Conservation (phyloP, 2,888 invertebrate genomes). For the Aleiodes testaceus region DNA sequence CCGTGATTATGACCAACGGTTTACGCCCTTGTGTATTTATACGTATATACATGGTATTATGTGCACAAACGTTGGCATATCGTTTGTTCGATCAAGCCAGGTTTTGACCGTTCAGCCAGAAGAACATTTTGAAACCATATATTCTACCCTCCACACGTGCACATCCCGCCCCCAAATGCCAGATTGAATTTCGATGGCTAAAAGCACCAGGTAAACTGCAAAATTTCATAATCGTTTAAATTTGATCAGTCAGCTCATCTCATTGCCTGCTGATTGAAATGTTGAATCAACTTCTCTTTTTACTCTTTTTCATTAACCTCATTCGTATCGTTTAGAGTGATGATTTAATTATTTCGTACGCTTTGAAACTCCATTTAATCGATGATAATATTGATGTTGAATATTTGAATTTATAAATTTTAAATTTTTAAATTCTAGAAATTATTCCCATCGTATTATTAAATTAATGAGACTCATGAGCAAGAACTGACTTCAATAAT, state of each 20-base stretch:
- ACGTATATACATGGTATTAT: constrained; percentile 29
- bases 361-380: too few species aligned
- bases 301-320: not conserved
- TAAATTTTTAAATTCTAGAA: too few species aligned
- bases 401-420: too few species aligned
- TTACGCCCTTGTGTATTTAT: constrained; percentile 35
- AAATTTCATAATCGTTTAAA: constrained; percentile 25
- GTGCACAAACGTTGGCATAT: constrained; percentile 29
- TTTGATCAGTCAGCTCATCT: constrained; percentile 8
- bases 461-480: too few species aligned
- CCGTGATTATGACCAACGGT: constrained; percentile 49
- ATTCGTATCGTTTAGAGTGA: not conserved
- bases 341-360: too few species aligned
- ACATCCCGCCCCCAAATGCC: too few species aligned
- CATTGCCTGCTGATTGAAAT: constrained; percentile 4
- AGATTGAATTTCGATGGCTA: constrained; percentile 21
- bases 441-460: too few species aligned
- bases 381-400: too few species aligned
- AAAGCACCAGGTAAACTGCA: constrained; percentile 7
- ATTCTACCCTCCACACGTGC: not conserved
- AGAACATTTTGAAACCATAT: constrained; percentile 47
- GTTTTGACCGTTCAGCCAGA: constrained; percentile 61
- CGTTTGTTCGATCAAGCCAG: constrained; percentile 46
- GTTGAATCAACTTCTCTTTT: not conserved
- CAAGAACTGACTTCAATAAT: not conserved